These are phyloP conservation scores for Apis dorsata DNA, from an alignment of 1,140 invertebrate species.

Conservation along the genomic window DNA sequence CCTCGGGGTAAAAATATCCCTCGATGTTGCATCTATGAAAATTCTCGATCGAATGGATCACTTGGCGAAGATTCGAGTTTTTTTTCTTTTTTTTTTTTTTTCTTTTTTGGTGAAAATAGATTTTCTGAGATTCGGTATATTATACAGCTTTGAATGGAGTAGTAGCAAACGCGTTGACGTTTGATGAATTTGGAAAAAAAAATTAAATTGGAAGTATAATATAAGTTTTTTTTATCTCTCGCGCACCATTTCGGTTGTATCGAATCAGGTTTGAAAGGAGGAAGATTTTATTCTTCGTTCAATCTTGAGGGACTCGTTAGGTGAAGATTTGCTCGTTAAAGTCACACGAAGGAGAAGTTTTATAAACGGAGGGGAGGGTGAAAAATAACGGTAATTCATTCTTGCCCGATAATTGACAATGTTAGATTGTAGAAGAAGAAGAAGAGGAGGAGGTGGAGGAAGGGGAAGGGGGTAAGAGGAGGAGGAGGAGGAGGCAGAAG, in stretches of 20 bases:
- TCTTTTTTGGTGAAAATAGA: no score
- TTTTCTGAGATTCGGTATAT: no score
- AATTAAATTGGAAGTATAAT: background rate
- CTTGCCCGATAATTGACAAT: conserved; percentile 50
- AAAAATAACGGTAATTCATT: conserved; percentile 54
- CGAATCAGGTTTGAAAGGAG: background rate
- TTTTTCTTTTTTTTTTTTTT: no score
- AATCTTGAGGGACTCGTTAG: conserved; percentile 12
- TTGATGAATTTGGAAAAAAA: no score
- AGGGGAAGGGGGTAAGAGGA: no score
- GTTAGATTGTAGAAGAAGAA: conserved; percentile 20
- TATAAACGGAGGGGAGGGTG: background rate
- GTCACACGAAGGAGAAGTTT: conserved; percentile 25
- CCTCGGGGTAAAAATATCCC: conserved; percentile 15
- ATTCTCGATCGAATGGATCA: no score
- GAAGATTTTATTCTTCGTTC: background rate
- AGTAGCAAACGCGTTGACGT: no score
- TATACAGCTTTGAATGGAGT: no score
- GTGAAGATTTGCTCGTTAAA: conserved; percentile 36
- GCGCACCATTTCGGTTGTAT: background rate
- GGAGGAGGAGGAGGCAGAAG: background rate
- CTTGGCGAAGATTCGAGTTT: no score
- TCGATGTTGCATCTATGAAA: background rate
- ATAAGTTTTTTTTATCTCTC: background rate
- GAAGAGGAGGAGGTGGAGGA: background rate